A percentile compares a stretch with the other conserved stretches of the same genome.
phyloP scores from a whole-genome alignment of 1,140 invertebrate genomes.

The Drosophila simulans region DNA sequence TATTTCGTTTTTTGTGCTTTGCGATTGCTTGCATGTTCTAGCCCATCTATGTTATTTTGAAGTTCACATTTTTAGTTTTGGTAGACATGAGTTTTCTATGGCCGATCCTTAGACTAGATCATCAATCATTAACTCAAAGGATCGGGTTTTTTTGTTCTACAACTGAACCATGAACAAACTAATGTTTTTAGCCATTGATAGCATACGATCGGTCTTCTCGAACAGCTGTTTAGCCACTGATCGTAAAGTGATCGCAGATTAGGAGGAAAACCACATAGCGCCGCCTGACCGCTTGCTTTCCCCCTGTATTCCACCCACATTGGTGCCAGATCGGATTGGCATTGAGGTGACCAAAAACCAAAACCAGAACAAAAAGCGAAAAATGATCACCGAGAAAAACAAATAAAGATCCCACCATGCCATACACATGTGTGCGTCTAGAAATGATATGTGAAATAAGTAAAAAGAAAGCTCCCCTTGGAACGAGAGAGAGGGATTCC shows the following conservation, averaged over 20 bases:
- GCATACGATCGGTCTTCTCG: constrained; percentile 9
- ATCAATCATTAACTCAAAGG: constrained; percentile 27
- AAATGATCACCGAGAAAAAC: constrained; percentile 75
- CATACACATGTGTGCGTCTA: constrained; percentile 25
- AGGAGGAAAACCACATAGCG: constrained; percentile 25
- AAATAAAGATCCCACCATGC: constrained; percentile 47
- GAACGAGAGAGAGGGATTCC: constrained; percentile 20
- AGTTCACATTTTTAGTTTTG: constrained; percentile 58
- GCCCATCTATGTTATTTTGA: constrained; percentile 56
- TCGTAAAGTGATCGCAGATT: constrained; percentile 43
- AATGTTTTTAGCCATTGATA: background rate
- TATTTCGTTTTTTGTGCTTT: constrained; percentile 2
- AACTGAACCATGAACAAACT: background rate
- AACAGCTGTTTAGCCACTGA: constrained; percentile 40
- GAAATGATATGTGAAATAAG: constrained; percentile 66
- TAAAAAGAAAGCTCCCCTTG: constrained; percentile 54
- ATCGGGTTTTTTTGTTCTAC: constrained; percentile 15
- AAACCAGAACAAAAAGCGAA: constrained; percentile 73
- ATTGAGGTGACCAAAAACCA: constrained; percentile 75
- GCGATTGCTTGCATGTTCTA: constrained; percentile 37
- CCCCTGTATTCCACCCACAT: constrained; percentile 18
- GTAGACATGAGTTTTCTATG: constrained; percentile 41
- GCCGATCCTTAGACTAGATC: constrained; percentile 16
- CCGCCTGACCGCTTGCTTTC: constrained; percentile 7
- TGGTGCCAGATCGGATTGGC: constrained; percentile 74